Evolutionary conservation across 2,797 vertebrate genomes (phyloP).

Genomic region (Enteromius fasciolatus): DNA sequence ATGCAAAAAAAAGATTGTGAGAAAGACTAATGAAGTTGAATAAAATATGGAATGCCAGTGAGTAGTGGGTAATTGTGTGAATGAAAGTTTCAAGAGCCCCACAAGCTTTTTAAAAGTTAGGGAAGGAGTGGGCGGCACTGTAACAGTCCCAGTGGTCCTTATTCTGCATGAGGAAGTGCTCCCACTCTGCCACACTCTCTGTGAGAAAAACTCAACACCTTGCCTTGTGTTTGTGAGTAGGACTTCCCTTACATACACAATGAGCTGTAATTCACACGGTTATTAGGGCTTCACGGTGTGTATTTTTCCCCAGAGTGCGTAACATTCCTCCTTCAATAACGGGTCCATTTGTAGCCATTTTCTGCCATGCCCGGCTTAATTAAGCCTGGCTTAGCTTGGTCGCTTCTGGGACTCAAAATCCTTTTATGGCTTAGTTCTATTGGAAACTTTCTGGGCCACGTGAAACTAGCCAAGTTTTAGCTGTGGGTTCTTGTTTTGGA

Average conservation of each 20-base stretch:
- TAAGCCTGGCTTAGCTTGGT: constrained; percentile 39
- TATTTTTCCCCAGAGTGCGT: constrained; percentile 49
- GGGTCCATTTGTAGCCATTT: constrained; percentile 59
- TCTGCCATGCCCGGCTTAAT: constrained; percentile 37
- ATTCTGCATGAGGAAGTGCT: constrained; percentile 71
- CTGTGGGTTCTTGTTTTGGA: not conserved
- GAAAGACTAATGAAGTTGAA: constrained; percentile 37
- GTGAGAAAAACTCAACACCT: constrained; percentile 73
- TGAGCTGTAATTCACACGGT: constrained; percentile 78
- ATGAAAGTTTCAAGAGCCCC: constrained; percentile 41
- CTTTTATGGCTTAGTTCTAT: constrained; percentile 37
- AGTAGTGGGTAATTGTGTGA: constrained; percentile 18
- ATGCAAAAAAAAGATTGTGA: constrained; percentile 7
- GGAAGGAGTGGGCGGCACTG: constrained; percentile 38
- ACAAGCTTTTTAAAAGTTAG: constrained; percentile 35
- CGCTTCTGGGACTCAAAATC: constrained; percentile 41
- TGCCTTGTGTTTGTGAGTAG: constrained; percentile 68
- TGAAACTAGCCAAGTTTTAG: constrained; percentile 9
- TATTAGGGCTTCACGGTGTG: constrained; percentile 60
- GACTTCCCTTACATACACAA: constrained; percentile 69
- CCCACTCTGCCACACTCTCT: constrained; percentile 64
- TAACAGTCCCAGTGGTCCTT: constrained; percentile 56
- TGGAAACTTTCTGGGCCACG: constrained; percentile 23
- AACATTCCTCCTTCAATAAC: constrained; percentile 69
- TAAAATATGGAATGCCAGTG: constrained; percentile 38